These are phyloP conservation scores for Danaus melanippus DNA, from an alignment of 1,140 invertebrate genomes.

Conservation along the genomic window DNA sequence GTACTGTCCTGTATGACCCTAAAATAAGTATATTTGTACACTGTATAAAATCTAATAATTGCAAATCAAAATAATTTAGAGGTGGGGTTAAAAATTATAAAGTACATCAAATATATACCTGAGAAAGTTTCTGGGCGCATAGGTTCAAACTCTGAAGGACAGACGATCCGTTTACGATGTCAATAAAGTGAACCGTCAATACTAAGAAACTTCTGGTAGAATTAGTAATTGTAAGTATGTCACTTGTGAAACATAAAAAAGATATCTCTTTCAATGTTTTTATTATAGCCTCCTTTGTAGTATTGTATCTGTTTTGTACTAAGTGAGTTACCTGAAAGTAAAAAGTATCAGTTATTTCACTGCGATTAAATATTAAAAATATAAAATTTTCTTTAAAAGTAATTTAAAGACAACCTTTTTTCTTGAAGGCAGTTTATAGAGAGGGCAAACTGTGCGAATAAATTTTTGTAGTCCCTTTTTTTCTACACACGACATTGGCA, in stretches of 20 bases:
- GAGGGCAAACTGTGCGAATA: slow-evolving; percentile 11
- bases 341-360: slow-evolving; percentile 12
- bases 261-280: slow-evolving; percentile 12
- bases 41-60: slow-evolving; percentile 21
- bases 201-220: slow-evolving; percentile 18
- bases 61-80: slow-evolving; percentile 20
- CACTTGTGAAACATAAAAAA: slow-evolving; percentile 15
- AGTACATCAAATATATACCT: slow-evolving; percentile 19
- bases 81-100: slow-evolving; percentile 13
- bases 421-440: slow-evolving; percentile 13
- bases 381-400: slow-evolving; percentile 10
- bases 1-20: slow-evolving; percentile 20
- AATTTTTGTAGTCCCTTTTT: slow-evolving; percentile 18
- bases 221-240: slow-evolving; percentile 15
- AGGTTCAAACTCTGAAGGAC: slow-evolving; percentile 17
- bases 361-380: slow-evolving; percentile 11
- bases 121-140: slow-evolving; percentile 20
- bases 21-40: slow-evolving; percentile 21
- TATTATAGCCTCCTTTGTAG: slow-evolving; percentile 15
- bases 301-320: slow-evolving; percentile 18
- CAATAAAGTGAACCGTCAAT: slow-evolving; percentile 15
- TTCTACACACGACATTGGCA: slow-evolving; percentile 18
- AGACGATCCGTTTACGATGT: slow-evolving; percentile 14
- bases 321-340: slow-evolving; percentile 17
- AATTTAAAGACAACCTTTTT: slow-evolving; percentile 7